Percentiles rank a stretch among this genome's conserved stretches.
phyloP scores from a whole-genome alignment of 2,888 invertebrate genomes.

The Drosophila kuntzei region DNA sequence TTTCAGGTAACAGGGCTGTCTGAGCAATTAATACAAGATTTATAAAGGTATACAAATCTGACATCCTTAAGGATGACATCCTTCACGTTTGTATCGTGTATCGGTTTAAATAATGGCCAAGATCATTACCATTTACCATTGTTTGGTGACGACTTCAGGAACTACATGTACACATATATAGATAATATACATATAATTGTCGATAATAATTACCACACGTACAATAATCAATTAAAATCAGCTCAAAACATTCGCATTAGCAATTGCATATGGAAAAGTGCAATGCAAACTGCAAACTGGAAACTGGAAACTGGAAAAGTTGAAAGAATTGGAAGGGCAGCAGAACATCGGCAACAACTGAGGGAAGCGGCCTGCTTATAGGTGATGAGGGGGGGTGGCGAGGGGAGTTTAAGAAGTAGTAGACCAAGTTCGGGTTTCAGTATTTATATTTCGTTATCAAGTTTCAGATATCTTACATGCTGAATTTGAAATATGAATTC shows the following conservation, averaged over 20 bases:
- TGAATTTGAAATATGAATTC: slow-evolving; percentile 74
- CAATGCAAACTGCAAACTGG: slow-evolving; percentile 46
- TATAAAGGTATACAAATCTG: slow-evolving; percentile 76
- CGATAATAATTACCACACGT: slow-evolving; percentile 55
- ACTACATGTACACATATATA: slow-evolving; percentile 86
- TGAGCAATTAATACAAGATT: slow-evolving; percentile 79
- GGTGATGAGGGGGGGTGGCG: neutral
- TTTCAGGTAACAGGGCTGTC: slow-evolving; percentile 77
- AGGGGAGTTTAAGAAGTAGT: slow-evolving; percentile 34
- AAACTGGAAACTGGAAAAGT: slow-evolving; percentile 48
- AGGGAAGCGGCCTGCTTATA: slow-evolving; percentile 15
- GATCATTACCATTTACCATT: slow-evolving; percentile 88
- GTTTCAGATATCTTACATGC: slow-evolving; percentile 78
- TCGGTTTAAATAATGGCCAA: slow-evolving; percentile 52
- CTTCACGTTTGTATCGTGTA: slow-evolving; percentile 63
- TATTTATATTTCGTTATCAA: slow-evolving; percentile 78
- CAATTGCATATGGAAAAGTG: too few relatives aligned
- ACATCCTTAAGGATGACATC: slow-evolving; percentile 67
- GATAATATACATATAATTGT: slow-evolving; percentile 50
- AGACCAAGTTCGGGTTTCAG: slow-evolving; percentile 56
- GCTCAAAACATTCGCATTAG: slow-evolving; percentile 9
- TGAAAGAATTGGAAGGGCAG: slow-evolving; percentile 16
- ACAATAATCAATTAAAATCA: slow-evolving; percentile 18
- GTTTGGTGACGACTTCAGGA: slow-evolving; percentile 90
- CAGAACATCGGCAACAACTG: slow-evolving; percentile 31